These are phyloP conservation scores for Acrobasis repandana DNA, from an alignment of 2,888 invertebrate species.

Conservation along the genomic window DNA sequence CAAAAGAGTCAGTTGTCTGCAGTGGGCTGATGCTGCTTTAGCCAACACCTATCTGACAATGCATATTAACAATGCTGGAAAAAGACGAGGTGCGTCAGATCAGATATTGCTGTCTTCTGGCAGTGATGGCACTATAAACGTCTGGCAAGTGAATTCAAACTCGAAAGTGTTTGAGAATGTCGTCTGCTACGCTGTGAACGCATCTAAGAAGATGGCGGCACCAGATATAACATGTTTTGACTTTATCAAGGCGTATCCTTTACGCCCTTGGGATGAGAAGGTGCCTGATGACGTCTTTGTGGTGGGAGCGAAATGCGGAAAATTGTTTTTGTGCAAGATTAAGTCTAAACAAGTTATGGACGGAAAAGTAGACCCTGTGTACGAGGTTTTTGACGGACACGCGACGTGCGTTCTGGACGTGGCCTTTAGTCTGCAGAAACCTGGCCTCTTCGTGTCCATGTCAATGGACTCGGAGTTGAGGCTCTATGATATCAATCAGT, in stretches of 20 bases:
- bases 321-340: slow-evolving; percentile 55
- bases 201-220: slow-evolving; percentile 44
- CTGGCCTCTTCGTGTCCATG: slow-evolving; percentile 60
- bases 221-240: slow-evolving; percentile 69
- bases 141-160: slow-evolving; percentile 66
- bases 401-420: slow-evolving; percentile 59
- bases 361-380: slow-evolving; percentile 56
- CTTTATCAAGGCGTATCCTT: slow-evolving; percentile 56
- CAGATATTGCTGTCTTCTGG: slow-evolving; percentile 55
- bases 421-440: slow-evolving; percentile 57
- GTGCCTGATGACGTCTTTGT: slow-evolving; percentile 60
- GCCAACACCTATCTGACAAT: slow-evolving; percentile 57
- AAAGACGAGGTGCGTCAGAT: slow-evolving; percentile 61
- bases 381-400: slow-evolving; percentile 55
- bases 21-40: slow-evolving; percentile 60
- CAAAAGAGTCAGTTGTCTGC: slow-evolving; percentile 51
- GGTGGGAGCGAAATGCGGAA: slow-evolving; percentile 60
- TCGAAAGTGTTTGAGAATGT: slow-evolving; percentile 59
- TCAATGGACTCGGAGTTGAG: slow-evolving; percentile 68
- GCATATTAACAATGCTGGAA: slow-evolving; percentile 58
- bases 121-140: slow-evolving; percentile 58
- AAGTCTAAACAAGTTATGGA: slow-evolving; percentile 39
- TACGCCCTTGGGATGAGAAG: slow-evolving; percentile 54
- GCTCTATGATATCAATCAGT: slow-evolving; percentile 60
- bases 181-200: slow-evolving; percentile 54